Evolutionary conservation across 2,113 vertebrate genomes (phyloP).

Genomic region (Oryzias woworae): DNA sequence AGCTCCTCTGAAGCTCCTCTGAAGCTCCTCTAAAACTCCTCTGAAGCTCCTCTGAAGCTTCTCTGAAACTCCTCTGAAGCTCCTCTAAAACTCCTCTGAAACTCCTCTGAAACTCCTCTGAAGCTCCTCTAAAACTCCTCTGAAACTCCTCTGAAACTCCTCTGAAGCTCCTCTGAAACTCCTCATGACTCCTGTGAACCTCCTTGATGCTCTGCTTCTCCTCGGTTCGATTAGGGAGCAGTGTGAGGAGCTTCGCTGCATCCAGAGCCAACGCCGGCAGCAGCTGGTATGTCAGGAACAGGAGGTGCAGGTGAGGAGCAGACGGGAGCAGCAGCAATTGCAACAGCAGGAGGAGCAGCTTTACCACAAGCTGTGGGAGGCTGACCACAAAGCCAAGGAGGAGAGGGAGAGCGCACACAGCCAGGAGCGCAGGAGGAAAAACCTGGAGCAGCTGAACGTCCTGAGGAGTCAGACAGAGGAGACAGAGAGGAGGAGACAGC

Average conservation of each 20-base stretch:
- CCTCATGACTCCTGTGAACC: not conserved
- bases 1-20: not conserved
- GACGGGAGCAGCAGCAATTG: slow-evolving; percentile 58
- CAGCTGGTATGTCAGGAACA: slow-evolving; percentile 73
- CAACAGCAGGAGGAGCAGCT: slow-evolving; percentile 75
- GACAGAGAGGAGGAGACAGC: slow-evolving; percentile 45
- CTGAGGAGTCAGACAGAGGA: slow-evolving; percentile 68
- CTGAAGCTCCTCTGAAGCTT: not conserved
- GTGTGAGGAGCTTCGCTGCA: slow-evolving; percentile 77
- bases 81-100: no score
- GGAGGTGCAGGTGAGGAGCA: slow-evolving; percentile 76
- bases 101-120: no score
- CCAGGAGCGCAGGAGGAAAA: slow-evolving; percentile 37
- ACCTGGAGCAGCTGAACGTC: slow-evolving; percentile 38
- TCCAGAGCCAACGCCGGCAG: slow-evolving; percentile 44
- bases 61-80: not conserved
- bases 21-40: no score
- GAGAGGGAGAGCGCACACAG: slow-evolving; percentile 34
- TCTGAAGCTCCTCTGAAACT: no score
- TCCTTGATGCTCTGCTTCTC: not conserved
- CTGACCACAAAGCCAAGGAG: slow-evolving; percentile 81
- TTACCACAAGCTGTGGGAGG: slow-evolving; percentile 80
- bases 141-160: no score
- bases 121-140: no score
- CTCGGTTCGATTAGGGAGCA: slow-evolving; percentile 70